These are phyloP conservation scores for Quadroppia sp. DNA, from an alignment of 2,888 invertebrate species.

Conservation along the genomic window DNA sequence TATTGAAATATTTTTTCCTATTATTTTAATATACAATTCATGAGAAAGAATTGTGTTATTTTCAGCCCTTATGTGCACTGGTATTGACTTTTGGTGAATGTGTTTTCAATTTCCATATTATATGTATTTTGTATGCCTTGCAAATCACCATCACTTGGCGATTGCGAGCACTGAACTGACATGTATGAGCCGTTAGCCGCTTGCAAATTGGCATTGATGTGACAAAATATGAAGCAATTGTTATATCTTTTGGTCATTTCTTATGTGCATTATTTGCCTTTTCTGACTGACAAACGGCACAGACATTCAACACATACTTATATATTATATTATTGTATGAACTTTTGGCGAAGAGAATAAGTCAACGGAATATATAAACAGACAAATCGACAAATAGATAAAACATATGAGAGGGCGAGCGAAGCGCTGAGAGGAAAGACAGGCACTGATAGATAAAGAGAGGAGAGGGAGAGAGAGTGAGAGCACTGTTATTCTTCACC, in stretches of 20 bases:
- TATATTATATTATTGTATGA: too few relatives aligned
- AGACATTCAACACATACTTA: conserved; percentile 3
- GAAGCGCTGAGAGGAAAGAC: too few relatives aligned
- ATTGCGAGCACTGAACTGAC: background rate
- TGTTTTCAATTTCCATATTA: background rate
- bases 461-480: background rate
- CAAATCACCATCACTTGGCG: background rate
- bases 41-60: too few relatives aligned
- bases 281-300: background rate
- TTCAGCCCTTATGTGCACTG: background rate
- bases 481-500: background rate
- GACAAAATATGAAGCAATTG: conserved; percentile 13
- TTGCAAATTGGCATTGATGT: conserved; percentile 24
- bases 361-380: background rate
- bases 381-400: too few relatives aligned
- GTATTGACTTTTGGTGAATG: conserved; percentile 1
- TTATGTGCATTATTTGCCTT: conserved; percentile 6
- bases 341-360: background rate
- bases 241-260: background rate
- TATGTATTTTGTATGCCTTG: conserved; percentile 14
- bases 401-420: background rate
- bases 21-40: background rate
- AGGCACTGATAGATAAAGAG: too few relatives aligned
- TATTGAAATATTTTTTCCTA: background rate
- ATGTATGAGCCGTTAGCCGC: background rate